Evolutionary conservation across 2,113 vertebrate species (phyloP).

Genomic region (Acinonyx jubatus): DNA sequence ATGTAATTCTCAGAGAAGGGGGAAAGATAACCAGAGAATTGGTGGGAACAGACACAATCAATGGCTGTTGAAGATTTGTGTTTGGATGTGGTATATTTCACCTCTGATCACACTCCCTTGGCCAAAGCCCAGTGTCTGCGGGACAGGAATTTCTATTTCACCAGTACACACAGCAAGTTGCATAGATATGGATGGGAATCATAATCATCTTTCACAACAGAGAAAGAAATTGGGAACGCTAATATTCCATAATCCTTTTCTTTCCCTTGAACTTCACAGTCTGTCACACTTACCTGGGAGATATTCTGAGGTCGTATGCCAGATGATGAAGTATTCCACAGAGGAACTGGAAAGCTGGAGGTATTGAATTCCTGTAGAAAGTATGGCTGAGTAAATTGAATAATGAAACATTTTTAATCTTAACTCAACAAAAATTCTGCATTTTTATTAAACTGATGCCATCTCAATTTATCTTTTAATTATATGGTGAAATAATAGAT

Average conservation of each 20-base stretch:
- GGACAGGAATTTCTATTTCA: not conserved
- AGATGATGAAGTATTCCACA: constrained; percentile 22
- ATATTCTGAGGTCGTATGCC: not conserved
- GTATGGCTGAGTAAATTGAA: not conserved
- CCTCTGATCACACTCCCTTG: not conserved
- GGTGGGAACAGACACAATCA: not conserved
- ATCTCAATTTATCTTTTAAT: constrained; percentile 40
- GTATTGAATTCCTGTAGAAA: not conserved
- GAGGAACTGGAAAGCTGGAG: not conserved
- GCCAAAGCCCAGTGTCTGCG: not conserved
- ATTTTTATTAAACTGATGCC: not conserved
- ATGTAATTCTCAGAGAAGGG: not conserved
- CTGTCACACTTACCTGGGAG: not conserved
- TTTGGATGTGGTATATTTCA: not conserved
- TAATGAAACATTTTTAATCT: not conserved
- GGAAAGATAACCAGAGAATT: not conserved
- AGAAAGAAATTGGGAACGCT: not conserved
- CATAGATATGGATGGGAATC: not conserved
- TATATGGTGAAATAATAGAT: not conserved
- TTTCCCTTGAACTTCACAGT: not conserved
- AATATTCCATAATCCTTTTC: not conserved
- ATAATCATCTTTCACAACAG: not conserved
- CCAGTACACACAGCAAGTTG: not conserved
- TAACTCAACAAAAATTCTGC: not conserved
- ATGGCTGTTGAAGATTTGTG: not conserved